A percentile compares a stretch with the other conserved stretches of the same genome.
Evolutionary conservation across 2,888 invertebrate species (phyloP).

Genomic region (Abrostola triplasia): DNA sequence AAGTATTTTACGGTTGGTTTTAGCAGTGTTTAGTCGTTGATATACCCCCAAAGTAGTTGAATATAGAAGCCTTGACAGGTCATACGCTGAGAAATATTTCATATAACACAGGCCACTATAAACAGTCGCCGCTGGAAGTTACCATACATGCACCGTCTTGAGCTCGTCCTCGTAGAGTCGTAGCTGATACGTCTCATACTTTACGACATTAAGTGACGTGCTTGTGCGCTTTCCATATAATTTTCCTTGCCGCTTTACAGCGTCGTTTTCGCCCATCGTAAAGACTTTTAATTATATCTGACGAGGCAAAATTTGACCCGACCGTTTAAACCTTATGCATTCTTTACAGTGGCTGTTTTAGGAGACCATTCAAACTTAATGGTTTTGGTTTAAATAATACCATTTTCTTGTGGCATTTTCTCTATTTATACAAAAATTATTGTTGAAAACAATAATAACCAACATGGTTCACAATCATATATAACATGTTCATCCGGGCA

Average conservation of each 20-base stretch:
- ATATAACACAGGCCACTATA: conserved; percentile 26
- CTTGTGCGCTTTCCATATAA: conserved; percentile 71
- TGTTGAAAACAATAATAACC: not conserved
- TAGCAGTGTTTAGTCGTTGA: too few species aligned
- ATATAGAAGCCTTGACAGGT: not conserved
- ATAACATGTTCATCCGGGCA: conserved; percentile 1
- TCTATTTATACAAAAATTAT: conserved; percentile 24
- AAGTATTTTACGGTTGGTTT: not conserved
- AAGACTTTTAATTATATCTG: conserved; percentile 83
- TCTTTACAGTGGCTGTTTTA: conserved; percentile 69
- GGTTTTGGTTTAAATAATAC: conserved; percentile 65
- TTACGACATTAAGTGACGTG: conserved; percentile 74
- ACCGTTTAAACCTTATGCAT: conserved; percentile 70
- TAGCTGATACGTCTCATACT: conserved; percentile 60
- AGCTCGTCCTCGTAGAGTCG: conserved; percentile 15
- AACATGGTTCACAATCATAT: not conserved
- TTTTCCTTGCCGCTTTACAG: conserved; percentile 79
- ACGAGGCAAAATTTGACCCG: conserved; percentile 75
- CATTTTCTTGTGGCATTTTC: conserved; percentile 30
- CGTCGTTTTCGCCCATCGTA: conserved; percentile 81
- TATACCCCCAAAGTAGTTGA: too few species aligned
- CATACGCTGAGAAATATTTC: conserved; percentile 6
- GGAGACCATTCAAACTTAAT: conserved; percentile 64
- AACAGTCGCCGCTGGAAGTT: conserved; percentile 9
- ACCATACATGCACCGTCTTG: conserved; percentile 23